Evolutionary conservation across 1,140 invertebrate genomes (phyloP).

Genomic region (Apis cerana): DNA sequence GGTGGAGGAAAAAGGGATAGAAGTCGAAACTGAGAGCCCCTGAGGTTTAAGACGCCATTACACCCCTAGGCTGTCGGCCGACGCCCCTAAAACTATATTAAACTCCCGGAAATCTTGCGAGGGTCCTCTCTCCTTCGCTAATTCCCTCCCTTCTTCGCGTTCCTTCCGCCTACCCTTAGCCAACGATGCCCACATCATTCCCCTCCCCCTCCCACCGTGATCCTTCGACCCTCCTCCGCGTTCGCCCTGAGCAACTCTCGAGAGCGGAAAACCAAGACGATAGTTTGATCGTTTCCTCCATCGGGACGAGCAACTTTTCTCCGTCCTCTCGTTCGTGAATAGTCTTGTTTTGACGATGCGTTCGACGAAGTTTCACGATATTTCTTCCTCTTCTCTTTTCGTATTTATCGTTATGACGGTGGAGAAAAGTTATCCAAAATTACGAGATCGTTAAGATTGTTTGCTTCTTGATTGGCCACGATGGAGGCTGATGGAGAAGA

Average conservation of each 20-base stretch:
- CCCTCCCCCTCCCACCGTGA: conserved; percentile 25
- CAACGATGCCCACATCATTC: conserved; percentile 39
- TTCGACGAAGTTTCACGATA: background rate
- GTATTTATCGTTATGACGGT: background rate
- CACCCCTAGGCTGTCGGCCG: conserved; percentile 76
- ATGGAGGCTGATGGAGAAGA: background rate
- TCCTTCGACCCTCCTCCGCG: conserved; percentile 52
- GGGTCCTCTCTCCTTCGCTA: conserved; percentile 66
- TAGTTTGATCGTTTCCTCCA: conserved; percentile 74
- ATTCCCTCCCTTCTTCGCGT: conserved; percentile 67
- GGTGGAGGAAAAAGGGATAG: background rate
- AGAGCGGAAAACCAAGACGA: conserved; percentile 71
- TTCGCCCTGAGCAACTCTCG: conserved; percentile 34
- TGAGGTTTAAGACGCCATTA: conserved; percentile 81
- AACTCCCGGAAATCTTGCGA: conserved; percentile 79
- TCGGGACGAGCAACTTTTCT: conserved; percentile 60
- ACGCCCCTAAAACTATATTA: conserved; percentile 81
- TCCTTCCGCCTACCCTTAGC: conserved; percentile 24
- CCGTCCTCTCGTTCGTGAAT: conserved; percentile 10
- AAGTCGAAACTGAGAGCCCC: conserved; percentile 71
- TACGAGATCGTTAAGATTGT: background rate
- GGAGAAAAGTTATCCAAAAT: background rate
- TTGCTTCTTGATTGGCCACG: background rate
- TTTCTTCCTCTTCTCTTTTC: background rate
- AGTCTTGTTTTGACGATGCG: conserved; percentile 6